Evolutionary conservation across 2,113 vertebrate genomes (phyloP).

Genomic region (Ia io): DNA sequence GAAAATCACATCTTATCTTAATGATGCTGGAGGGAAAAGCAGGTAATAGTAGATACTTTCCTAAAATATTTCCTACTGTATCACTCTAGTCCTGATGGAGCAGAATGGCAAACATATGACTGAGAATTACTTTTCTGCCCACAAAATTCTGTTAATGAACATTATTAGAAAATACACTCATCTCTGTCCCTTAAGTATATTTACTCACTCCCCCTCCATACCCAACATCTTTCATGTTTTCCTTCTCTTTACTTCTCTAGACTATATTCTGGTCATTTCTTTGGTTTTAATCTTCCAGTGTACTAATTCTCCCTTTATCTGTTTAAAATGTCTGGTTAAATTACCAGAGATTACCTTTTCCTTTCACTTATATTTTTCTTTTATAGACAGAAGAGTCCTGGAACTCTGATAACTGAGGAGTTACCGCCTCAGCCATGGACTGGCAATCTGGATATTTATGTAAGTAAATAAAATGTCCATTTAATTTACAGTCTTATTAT

Average conservation of each 20-base stretch:
- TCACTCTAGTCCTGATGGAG: neutral
- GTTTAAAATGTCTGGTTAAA: neutral
- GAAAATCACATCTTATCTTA: neutral
- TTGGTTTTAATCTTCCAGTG: neutral
- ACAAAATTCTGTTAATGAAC: neutral
- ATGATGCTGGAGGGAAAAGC: neutral
- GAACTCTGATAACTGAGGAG: neutral
- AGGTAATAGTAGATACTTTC: neutral
- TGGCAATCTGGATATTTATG: neutral
- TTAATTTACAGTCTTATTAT: neutral
- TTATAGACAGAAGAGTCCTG: neutral
- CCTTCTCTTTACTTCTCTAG: neutral
- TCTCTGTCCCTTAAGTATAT: neutral
- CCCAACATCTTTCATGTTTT: neutral
- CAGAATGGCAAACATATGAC: neutral
- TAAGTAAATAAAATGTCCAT: neutral
- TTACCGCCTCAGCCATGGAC: neutral
- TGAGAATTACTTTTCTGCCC: neutral
- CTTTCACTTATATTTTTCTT: neutral
- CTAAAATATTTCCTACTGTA: neutral
- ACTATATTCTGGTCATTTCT: neutral
- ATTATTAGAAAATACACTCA: neutral
- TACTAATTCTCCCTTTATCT: neutral
- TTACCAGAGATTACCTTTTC: neutral
- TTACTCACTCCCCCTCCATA: neutral